Base-by-base conservation (phyloP, 2,113 vertebrate species). In the Cinclus mexicanus region DNA sequence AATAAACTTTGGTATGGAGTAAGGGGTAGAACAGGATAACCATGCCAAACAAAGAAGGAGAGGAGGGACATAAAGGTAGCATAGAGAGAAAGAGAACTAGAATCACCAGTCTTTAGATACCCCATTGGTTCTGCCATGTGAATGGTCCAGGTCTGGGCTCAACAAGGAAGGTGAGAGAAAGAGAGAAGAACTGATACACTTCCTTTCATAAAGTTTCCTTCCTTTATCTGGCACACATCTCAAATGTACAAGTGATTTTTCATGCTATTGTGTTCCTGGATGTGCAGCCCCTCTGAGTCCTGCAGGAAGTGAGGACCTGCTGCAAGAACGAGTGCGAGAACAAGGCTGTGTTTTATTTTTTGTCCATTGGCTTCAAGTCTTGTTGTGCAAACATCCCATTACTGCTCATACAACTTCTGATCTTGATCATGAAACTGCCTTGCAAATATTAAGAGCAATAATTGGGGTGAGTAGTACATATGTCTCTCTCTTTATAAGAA, bases 101-200 rank as follows among this genome's bases (percentile, higher is more conserved):
- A 14, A 26, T 21, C 23, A 28, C 14, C 23, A 33, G 33, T 22
- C 12, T 13, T 69, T 23, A n/a, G 23, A 28, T 26, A 8, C 26
- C 6, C 12, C 6, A 3, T 3, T 60, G 22, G 11, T 52, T 22
- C 26, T 68, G 13, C 21, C 44, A 14, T 0, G 0, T 37, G 44
- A 18, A 3, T 44, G 16, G 7, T 52, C 37, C 33, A 18, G 26
- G 11, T 46, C 26, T 64, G 69, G 26, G 4, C n/a, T 69, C 28
- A 6, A 4, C 22, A 60, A 44, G 23, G 37, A 37, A 14, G 50
- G 14, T 37, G 37, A 77, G 11, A 21, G 16, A 50, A 75, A 42
- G 10, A 24, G 6, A 35, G 29, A 26, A 33, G 12, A 44, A 37
- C 11, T 14, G 6, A 18, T 44, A 1, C 12, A 5, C 17, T 59